Evolutionary conservation across 2,888 invertebrate genomes (phyloP), one percentile per base, ranked within the genome.

Genomic region (Rosalia funebris): DNA sequence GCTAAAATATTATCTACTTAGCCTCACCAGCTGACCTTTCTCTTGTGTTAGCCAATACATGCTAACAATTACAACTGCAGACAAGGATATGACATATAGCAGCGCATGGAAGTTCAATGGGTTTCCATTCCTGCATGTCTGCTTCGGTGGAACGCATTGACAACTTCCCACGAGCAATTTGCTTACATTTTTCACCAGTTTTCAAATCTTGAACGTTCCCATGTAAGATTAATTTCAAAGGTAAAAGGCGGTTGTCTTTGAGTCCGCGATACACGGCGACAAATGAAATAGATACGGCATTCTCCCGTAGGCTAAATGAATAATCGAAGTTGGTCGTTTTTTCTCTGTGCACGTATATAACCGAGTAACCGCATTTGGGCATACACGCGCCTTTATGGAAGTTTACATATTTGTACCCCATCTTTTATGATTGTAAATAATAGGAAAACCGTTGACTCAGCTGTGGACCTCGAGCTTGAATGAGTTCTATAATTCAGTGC

Each of bases 341-440:
- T 60, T 53, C 57, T 54, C 53, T 47, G 55, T 62, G 42, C 56
- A 47, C 41, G 57, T 66, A 68, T 65, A 68, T 68, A 70, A 68
- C 64, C 65, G 64, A 66, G 61, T 60, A 56, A 48, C 71, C 73
- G 58, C 72, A 70, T 71, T 73, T 72, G 73, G 73, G 61, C 57
- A 66, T 69, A 66, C 72, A 72, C 69, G 70, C 68, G 69, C 68
- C 68, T 71, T 69, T 71, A 71, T 68, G 68, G 66, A 63, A 71
- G 71, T 71, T 73, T 71, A 69, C 71, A 71, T 74, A 72, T 72
- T 74, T 70, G 70, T 69, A 68, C 65, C 65, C 65, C 57, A 69
- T 72, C 71, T 71, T 71, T 71, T 71, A 62, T 62, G 70, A 71
- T 63, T 61, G 63, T 60, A 62, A 69, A 68, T 70, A 71, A 68